These are phyloP conservation scores for Helogale parvula DNA, from an alignment of 2,113 vertebrate genomes.

Conservation along the genomic window DNA sequence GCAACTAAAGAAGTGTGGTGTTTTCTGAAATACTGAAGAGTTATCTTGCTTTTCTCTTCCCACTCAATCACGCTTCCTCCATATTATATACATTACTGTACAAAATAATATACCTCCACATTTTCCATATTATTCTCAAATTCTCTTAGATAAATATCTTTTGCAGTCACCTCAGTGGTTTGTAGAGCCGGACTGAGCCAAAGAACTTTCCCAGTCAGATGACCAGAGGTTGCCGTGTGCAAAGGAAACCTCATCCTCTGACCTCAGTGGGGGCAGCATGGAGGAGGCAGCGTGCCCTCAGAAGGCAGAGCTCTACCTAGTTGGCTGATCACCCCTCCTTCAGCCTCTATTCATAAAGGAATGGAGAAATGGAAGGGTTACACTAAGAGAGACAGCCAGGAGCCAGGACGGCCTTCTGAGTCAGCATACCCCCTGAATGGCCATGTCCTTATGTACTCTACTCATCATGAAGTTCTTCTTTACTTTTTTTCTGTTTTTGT, in stretches of 20 bases:
- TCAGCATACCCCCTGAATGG: no score
- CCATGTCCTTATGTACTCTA: neutral
- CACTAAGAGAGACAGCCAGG: neutral
- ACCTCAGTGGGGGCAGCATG: neutral
- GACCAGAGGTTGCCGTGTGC: neutral
- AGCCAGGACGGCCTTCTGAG: neutral
- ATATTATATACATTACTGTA: neutral
- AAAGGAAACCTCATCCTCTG: neutral
- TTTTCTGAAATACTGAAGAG: slow-evolving; percentile 33
- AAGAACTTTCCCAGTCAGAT: neutral
- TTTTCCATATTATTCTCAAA: neutral
- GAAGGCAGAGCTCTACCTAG: neutral
- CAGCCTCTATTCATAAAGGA: neutral
- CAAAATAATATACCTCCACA: neutral
- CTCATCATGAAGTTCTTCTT: neutral
- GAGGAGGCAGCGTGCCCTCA: neutral
- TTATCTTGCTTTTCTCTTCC: slow-evolving; percentile 32
- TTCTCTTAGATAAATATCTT: neutral
- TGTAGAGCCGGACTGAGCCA: neutral
- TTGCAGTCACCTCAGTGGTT: neutral
- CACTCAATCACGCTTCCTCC: neutral
- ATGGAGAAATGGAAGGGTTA: neutral
- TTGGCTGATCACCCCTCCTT: neutral
- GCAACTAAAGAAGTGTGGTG: slow-evolving; percentile 30
- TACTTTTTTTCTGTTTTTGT: no score